phyloP scores from a whole-genome alignment of 2,888 invertebrate species.

The Ptycholaimellus sp. region DNA sequence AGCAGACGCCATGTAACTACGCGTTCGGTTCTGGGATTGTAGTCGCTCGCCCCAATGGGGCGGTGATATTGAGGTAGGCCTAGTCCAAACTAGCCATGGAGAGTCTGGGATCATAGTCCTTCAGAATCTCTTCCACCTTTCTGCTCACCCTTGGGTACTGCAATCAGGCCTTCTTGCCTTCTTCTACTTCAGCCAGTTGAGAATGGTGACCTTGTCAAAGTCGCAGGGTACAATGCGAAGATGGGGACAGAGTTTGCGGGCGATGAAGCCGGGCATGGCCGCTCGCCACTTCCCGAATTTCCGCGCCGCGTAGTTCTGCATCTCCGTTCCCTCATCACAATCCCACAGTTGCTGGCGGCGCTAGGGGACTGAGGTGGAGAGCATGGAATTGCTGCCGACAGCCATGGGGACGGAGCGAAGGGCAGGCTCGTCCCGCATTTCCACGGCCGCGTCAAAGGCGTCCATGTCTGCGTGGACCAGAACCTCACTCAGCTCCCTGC shows the following conservation, averaged over 20 bases:
- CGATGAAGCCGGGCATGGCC: slow-evolving; percentile 41
- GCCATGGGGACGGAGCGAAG: slow-evolving; percentile 36
- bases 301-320: slow-evolving; percentile 35
- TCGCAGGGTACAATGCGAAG: slow-evolving; percentile 34
- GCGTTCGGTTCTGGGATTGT: slow-evolving; percentile 1
- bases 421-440: slow-evolving; percentile 31
- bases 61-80: slow-evolving; percentile 36
- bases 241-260: slow-evolving; percentile 36
- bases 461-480: slow-evolving; percentile 41
- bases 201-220: slow-evolving; percentile 32
- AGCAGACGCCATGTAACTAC: neutral
- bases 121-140: slow-evolving; percentile 26
- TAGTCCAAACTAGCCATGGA: slow-evolving; percentile 36
- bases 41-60: slow-evolving; percentile 24
- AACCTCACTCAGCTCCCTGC: slow-evolving; percentile 28
- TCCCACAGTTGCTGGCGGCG: neutral
- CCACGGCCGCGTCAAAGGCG: slow-evolving; percentile 39
- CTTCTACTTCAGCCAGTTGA: slow-evolving; percentile 26
- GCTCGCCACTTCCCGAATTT: slow-evolving; percentile 38
- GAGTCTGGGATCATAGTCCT: slow-evolving; percentile 35
- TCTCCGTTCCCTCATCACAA: neutral
- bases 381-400: slow-evolving; percentile 36
- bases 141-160: slow-evolving; percentile 5
- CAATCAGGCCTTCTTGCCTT: slow-evolving; percentile 24
- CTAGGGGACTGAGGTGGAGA: slow-evolving; percentile 15